Base-by-base conservation (phyloP, 2,888 invertebrate species). In the Anthoptus insignis region DNA sequence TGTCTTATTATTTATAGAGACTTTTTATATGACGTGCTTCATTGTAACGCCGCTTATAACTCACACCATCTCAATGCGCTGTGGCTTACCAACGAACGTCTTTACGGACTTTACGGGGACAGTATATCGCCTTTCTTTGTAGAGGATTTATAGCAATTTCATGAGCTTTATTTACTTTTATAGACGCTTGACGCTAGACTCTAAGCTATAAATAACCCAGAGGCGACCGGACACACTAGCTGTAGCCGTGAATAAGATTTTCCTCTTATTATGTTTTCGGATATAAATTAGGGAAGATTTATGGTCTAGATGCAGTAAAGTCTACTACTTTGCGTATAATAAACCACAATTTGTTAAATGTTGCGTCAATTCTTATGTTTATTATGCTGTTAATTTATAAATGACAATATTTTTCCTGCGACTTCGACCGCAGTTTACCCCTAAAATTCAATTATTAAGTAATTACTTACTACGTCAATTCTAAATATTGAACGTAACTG, bases 91-190 rank as follows among this genome's bases (percentile, higher is more conserved):
- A 56, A 24, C 75, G 81, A 81, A 81, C 76, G 37, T 27, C 57
- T 42, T 49, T 49, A 49, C 79, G 74, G 78, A 81, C 80, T 81
- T 80, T 77, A 77, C 81, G 72, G 66, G 58, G 64, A 72, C 66
- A 67, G 68, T 66, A 71, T 86, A 87, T 82, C 80, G 81, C 80
- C 81, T 83, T 84, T 87, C 87, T 88, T 87, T 88, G 87, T 86
- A 83, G 76, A 77, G 80, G 83, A 91, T 91, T 89, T 90, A 91
- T 91, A 76, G 87, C 84, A 84, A 81, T 88, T 90, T 89, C 90
- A 87, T 88, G 86, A 86, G 84, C 82, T 91, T 91, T 92, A 91
- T 91, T 92, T 91, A 90, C 89, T 91, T 90, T 90, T 90, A 90
- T 89, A 88, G 89, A 84, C 82, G 82, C 79, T 78, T 82, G 80